Evolutionary conservation across 2,113 vertebrate genomes (phyloP).

Genomic region (Gadus chalcogrammus): DNA sequence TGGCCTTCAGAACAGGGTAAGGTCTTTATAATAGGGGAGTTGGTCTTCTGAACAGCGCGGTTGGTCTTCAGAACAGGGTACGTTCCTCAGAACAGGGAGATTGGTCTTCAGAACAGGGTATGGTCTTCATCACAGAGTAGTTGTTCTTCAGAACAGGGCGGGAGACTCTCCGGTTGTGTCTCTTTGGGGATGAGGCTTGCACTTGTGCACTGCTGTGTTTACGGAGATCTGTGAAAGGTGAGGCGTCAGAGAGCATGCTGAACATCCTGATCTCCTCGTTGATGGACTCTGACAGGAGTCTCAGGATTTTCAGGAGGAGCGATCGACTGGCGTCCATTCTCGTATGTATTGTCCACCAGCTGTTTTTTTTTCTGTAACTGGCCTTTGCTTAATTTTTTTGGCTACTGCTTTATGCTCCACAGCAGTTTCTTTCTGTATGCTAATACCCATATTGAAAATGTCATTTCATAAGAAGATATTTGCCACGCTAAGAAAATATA

Average conservation of each 20-base stretch:
- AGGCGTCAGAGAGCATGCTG: constrained; percentile 56
- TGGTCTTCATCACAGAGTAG: background rate
- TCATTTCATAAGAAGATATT: too few relatives aligned
- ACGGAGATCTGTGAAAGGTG: background rate
- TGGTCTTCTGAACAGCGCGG: background rate
- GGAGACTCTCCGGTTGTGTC: background rate
- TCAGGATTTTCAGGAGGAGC: constrained; percentile 67
- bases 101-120: background rate
- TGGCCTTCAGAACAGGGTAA: too few relatives aligned
- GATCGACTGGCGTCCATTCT: constrained; percentile 70
- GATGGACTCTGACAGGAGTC: constrained; percentile 64
- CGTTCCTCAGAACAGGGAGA: background rate
- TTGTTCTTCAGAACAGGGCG: constrained; percentile 19
- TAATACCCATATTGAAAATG: too few relatives aligned
- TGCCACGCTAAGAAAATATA: too few relatives aligned
- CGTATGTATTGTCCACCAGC: constrained; percentile 48
- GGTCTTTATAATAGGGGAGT: too few relatives aligned
- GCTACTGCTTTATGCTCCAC: too few relatives aligned
- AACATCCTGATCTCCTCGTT: constrained; percentile 74
- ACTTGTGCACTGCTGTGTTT: background rate
- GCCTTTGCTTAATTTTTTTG: too few relatives aligned
- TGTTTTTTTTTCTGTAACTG: too few relatives aligned
- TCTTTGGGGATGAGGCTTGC: background rate
- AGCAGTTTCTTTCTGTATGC: too few relatives aligned
- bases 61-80: constrained; percentile 21